Conservation (phyloP, 2,113 vertebrate species). For the Ardeotis arabs region DNA sequence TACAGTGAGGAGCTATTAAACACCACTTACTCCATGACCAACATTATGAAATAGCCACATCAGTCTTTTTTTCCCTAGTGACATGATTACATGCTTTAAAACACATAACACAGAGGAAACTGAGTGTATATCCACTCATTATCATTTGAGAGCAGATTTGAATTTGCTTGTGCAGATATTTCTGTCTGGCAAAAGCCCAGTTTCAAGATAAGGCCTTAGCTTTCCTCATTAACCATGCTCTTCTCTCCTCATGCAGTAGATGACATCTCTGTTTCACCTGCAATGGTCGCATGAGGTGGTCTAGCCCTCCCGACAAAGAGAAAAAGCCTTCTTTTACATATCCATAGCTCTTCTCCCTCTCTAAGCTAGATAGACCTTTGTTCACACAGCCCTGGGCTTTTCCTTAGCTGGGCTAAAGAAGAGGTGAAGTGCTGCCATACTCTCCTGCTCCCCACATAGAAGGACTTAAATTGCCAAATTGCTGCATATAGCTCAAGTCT, state of each 20-base stretch:
- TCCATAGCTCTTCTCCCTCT: not conserved
- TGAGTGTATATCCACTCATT: not conserved
- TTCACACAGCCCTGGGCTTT: not conserved
- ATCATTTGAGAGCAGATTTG: not conserved
- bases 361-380: not conserved
- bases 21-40: not conserved
- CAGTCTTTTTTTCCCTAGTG: not conserved
- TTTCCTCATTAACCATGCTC: not conserved
- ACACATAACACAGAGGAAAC: not conserved
- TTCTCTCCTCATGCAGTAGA: not conserved
- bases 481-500: not conserved
- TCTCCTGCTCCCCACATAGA: not conserved
- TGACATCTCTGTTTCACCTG: not conserved
- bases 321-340: not conserved
- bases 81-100: not conserved
- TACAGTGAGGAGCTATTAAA: not conserved
- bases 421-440: not conserved
- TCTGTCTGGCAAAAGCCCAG: not conserved
- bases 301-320: not conserved
- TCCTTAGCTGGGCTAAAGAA: not conserved
- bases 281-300: not conserved
- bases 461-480: not conserved
- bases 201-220: not conserved
- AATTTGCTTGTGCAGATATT: not conserved
- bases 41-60: not conserved